phyloP scores from a whole-genome alignment of 2,888 invertebrate genomes.

The Orthonevra nobilis region DNA sequence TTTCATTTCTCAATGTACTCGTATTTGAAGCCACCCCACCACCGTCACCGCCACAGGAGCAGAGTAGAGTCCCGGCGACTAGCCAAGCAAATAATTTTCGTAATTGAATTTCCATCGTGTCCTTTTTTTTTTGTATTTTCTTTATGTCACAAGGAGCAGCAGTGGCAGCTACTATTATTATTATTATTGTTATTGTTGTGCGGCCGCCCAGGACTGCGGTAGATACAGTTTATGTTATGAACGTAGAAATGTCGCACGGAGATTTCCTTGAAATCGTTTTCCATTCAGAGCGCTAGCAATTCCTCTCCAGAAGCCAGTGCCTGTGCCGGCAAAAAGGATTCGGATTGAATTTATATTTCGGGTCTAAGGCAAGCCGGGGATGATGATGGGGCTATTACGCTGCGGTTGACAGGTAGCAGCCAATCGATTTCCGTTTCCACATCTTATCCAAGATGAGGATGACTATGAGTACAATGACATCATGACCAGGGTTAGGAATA shows the following conservation, averaged over 20 bases:
- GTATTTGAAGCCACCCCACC: too few relatives aligned
- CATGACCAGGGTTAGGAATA: not conserved
- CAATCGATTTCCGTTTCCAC: constrained; percentile 59
- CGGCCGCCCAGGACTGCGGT: constrained; percentile 22
- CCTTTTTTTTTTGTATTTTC: constrained; percentile 66
- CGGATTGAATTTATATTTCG: constrained; percentile 64
- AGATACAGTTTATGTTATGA: constrained; percentile 48
- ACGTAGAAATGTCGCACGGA: constrained; percentile 44
- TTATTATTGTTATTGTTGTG: constrained; percentile 24
- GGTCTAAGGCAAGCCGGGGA: not conserved
- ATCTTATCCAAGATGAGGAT: constrained; percentile 16
- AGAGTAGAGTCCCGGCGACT: constrained; percentile 60
- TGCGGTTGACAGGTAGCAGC: constrained; percentile 65
- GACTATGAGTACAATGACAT: not conserved
- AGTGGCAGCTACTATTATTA: constrained; percentile 5
- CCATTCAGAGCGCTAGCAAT: constrained; percentile 47
- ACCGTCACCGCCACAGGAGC: not conserved
- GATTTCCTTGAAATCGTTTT: constrained; percentile 57
- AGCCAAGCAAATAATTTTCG: constrained; percentile 73
- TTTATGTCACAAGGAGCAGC: constrained; percentile 41
- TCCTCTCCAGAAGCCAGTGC: constrained; percentile 40
- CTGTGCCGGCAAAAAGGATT: constrained; percentile 40
- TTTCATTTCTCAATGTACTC: too few relatives aligned
- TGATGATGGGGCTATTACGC: constrained; percentile 3
- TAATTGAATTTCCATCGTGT: constrained; percentile 73